Base-by-base conservation (phyloP, 1,140 invertebrate species). In the Micrasema longulum region DNA sequence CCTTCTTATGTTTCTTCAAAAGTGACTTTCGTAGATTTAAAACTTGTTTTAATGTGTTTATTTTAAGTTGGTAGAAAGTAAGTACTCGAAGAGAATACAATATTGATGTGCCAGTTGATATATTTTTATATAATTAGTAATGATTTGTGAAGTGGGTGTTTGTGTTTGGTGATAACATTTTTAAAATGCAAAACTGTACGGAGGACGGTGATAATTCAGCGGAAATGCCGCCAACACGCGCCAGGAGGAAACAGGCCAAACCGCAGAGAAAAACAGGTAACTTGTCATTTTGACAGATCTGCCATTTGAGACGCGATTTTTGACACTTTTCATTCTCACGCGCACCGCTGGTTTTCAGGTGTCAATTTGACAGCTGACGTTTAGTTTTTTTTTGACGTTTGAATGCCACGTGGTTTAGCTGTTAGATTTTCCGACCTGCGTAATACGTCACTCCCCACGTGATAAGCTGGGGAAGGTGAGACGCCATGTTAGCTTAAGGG, bases 231-330 rank as follows among this genome's bases (percentile, higher is more conserved):
- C 53, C 72, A 47, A 50, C 65, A 35, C 16, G 43, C 3, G 38
- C 62, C 53, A 66, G 68, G 35, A 64, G 72, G 52, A 75, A 75
- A 41, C 73, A 75, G 57, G 63, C 73, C 6, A 68, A 68, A 64
- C 73, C 73, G 55, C 73, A 71, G 36, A 68, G 69, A 64, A 75
- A 75, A 64, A 35, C 73, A 75, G 73, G 73, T 75, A 26, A 64
- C 18, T 38, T 31, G 38, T 31, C 35, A 26, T 11, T n/a, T 47
- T 45, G 41, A 47, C 10, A 63, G 22, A 45, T 53, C 2, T n/a
- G 4, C 12, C 22, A 20, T 31, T 31, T 31, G 7, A 6, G 23
- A 14, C n/a, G 50, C 23, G 23, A 52, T 23, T 52, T 20, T 23
- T 52, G 14, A 20, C 50, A 23, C 12, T 52, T 52, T 47, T n/a